Conservation (phyloP, 2,113 vertebrate species). For the Benitochromis conjunctus region DNA sequence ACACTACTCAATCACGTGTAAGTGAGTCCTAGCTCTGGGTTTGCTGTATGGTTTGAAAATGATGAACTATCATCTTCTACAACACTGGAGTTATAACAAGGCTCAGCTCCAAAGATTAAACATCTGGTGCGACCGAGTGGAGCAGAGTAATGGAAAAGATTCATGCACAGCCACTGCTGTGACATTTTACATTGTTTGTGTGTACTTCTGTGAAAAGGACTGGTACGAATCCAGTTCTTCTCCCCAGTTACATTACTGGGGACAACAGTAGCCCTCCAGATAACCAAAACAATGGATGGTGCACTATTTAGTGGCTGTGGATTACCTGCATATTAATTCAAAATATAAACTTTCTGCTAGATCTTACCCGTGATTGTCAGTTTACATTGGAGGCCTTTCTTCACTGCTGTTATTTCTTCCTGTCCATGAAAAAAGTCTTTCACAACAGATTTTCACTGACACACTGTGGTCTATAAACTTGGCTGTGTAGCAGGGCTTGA, state of each 20-base stretch:
- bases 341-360: background rate
- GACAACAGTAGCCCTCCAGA: background rate
- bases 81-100: background rate
- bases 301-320: background rate
- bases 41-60: background rate
- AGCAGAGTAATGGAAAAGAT: background rate
- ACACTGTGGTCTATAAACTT: conserved; percentile 9
- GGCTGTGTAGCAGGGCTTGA: background rate
- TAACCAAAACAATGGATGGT: conserved; percentile 1
- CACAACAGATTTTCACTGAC: background rate
- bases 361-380: background rate
- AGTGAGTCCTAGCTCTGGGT: background rate
- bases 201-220: background rate
- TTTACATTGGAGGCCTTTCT: background rate
- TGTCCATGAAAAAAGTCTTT: background rate
- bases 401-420: background rate
- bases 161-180: background rate
- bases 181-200: background rate
- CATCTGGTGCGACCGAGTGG: background rate
- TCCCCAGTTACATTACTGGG: background rate
- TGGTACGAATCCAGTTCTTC: background rate
- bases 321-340: background rate
- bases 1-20: background rate
- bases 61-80: background rate
- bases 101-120: background rate